These are phyloP conservation scores for Helarctos malayanus DNA, from an alignment of 2,797 vertebrate species.

Conservation along the genomic window DNA sequence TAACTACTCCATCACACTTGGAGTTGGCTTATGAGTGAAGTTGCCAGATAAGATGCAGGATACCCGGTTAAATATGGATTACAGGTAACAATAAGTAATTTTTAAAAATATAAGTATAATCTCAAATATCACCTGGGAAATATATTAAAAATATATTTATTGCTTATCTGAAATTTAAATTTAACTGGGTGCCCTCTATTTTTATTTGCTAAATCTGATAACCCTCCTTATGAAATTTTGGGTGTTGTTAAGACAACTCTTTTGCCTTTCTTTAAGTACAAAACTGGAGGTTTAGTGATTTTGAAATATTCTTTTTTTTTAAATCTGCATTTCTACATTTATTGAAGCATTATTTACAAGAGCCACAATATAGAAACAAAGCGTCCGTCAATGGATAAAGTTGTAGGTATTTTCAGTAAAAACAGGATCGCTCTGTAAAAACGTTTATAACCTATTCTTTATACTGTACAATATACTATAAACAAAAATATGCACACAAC, in stretches of 20 bases:
- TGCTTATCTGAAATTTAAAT: slow-evolving; percentile 48
- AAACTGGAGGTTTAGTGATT: neutral
- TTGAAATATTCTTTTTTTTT: neutral
- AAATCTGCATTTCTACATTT: neutral
- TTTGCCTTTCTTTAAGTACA: neutral
- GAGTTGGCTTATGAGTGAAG: neutral
- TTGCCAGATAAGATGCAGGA: neutral
- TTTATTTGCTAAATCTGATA: slow-evolving; percentile 50
- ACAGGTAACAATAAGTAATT: neutral
- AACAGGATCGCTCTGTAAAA: neutral
- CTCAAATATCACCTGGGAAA: neutral
- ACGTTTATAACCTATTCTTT: neutral
- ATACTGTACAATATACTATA: neutral
- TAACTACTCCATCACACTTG: neutral
- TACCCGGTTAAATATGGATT: neutral
- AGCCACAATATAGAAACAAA: neutral
- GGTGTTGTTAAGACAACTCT: neutral
- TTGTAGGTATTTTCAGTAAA: neutral
- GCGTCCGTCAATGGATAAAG: neutral
- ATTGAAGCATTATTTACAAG: neutral
- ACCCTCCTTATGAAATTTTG: neutral
- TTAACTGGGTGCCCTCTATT: neutral
- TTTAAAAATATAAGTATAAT: neutral
- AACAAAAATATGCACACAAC: neutral
- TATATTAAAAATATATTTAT: neutral